phyloP scores from a whole-genome alignment of 2,113 vertebrate genomes.

The Mesoclemmys tuberculata region DNA sequence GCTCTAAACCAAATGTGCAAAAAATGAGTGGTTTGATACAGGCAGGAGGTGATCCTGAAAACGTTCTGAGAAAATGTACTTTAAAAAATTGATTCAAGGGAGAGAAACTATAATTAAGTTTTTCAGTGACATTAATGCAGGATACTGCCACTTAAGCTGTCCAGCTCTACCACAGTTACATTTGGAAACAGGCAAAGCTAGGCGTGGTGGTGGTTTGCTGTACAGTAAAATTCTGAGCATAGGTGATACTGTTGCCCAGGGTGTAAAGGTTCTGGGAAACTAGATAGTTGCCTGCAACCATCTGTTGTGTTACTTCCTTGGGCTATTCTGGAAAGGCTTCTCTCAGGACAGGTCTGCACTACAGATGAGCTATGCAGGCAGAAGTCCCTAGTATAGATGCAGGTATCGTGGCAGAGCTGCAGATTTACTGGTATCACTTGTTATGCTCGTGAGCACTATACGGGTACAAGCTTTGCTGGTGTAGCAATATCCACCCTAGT shows the following conservation, averaged over 20 bases:
- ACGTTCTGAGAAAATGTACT: neutral
- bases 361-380: neutral
- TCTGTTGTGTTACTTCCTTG: neutral
- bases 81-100: neutral
- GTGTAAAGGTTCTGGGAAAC: neutral
- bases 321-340: neutral
- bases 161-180: neutral
- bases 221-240: neutral
- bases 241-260: neutral
- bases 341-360: neutral
- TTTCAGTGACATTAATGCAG: neutral
- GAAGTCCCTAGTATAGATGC: neutral
- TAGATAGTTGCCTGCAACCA: neutral
- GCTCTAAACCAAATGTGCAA: neutral
- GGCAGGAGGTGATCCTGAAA: neutral
- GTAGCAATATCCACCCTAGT: too few relatives aligned
- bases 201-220: neutral
- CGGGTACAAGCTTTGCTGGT: neutral
- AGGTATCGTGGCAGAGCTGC: too few relatives aligned
- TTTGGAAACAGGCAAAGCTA: neutral
- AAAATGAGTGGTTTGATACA: neutral
- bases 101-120: neutral
- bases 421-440: neutral
- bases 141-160: neutral
- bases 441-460: neutral